Evolutionary conservation across 2,113 vertebrate species (phyloP), one percentile per base, ranked within the genome.

Genomic region (Campylomormyrus numenius): DNA sequence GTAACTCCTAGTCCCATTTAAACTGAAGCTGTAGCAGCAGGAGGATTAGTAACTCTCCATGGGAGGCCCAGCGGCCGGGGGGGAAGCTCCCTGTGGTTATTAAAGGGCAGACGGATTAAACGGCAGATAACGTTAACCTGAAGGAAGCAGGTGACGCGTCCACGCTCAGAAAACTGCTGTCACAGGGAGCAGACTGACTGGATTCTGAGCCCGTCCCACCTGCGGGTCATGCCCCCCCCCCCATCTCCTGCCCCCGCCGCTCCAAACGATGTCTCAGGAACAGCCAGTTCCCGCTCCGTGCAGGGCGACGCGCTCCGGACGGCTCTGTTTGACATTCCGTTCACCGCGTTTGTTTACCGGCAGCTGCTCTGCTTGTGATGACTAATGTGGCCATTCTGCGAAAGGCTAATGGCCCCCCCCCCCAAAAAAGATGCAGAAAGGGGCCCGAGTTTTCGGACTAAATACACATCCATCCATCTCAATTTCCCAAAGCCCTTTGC

Each of bases 401-500:
- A 83, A 88, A 90, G 46, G 24, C 90, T 84, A 62, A 88, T 66
- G 85, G 46, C 5, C 77, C 39, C 62, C 42, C 87, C 77, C 56
- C 56, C 9, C 10, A 53, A 85, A 27, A 85, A 89, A 89, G 42
- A 85, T 89, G 89, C 66, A 27, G 42, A 31, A 46, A 56, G 19
- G 52, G 35, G 21, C n/a, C 24, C 17, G 52, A 31, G 50, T 80
- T 85, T 89, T 48, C 2, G 24, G 50, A 52, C 56, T 49, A 39
- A 89, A 87, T 87, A 87, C 85, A 90, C 89, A 90, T 66, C 42
- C 83, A 87, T 86, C 52, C 83, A 87, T 70, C 89, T 87, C 83
- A 50, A 90, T 90, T 86, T 53, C 3, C 52, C 85, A 90, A 50
- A 86, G 56, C 53, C 35, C 89, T 58, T 90, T 46, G 39, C 5